These are phyloP conservation scores for Aplodontia rufa DNA, from an alignment of 2,113 vertebrate genomes.

Conservation along the genomic window DNA sequence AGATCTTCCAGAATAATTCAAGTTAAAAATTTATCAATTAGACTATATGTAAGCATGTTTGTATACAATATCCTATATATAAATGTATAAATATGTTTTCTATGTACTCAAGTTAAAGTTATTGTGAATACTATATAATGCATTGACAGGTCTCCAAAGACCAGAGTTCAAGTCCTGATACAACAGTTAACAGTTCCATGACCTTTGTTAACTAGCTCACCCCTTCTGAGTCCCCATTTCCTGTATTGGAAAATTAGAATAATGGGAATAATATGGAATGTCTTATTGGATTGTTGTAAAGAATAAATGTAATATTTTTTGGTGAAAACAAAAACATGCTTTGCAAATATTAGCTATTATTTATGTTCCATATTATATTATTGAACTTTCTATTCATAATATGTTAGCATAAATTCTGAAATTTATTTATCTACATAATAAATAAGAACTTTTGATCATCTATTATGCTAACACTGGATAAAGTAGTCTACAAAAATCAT, in stretches of 20 bases:
- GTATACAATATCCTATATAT: not conserved
- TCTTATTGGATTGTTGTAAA: not conserved
- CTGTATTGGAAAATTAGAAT: constrained; percentile 4
- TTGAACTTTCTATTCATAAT: not conserved
- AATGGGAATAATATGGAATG: not conserved
- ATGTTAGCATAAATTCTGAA: not conserved
- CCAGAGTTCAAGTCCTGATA: not conserved
- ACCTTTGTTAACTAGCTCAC: not conserved
- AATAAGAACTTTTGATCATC: not conserved
- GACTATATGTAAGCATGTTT: not conserved
- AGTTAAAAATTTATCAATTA: not conserved
- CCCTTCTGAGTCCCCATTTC: not conserved
- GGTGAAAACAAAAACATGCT: not conserved
- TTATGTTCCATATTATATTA: not conserved
- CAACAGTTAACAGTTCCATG: not conserved
- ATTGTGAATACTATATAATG: not conserved
- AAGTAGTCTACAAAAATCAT: not conserved
- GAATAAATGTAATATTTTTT: constrained; percentile 40
- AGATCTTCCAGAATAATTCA: not conserved
- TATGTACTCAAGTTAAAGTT: not conserved
- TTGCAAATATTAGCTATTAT: not conserved
- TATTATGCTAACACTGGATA: not conserved
- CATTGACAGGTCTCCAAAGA: not conserved
- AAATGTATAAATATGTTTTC: not conserved
- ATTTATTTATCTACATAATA: not conserved